Evolutionary conservation across 1,140 invertebrate species (phyloP).

Genomic region (Hycleus phaleratus): DNA sequence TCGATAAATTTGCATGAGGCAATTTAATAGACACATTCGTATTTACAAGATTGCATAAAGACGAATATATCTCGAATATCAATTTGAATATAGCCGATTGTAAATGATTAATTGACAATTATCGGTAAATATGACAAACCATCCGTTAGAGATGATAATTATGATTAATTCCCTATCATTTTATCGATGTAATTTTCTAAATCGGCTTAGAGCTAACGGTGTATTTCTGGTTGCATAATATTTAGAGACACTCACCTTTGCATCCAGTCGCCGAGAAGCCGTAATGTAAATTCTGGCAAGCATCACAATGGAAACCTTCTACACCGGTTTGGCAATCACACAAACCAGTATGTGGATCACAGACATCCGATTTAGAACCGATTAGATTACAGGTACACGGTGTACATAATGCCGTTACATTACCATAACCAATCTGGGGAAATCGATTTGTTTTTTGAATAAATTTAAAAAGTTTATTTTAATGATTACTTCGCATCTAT

Average conservation of each 20-base stretch:
- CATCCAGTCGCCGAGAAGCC: conserved; percentile 69
- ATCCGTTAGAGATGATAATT: no score
- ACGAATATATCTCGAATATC: no score
- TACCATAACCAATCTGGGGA: conserved; percentile 50
- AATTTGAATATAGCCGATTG: no score
- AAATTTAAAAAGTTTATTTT: not conserved
- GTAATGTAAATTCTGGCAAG: conserved; percentile 66
- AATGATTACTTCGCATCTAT: conserved; percentile 64
- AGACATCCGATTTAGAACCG: conserved; percentile 61
- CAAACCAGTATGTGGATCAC: conserved; percentile 67
- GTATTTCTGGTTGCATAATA: no score
- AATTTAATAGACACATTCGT: no score
- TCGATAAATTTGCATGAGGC: no score
- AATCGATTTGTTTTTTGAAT: not conserved
- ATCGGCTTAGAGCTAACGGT: no score
- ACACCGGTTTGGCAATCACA: conserved; percentile 70
- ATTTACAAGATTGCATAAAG: no score
- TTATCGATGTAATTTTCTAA: no score
- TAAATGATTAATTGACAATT: no score
- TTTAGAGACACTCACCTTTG: conserved; percentile 51
- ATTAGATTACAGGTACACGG: conserved; percentile 68
- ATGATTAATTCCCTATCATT: no score
- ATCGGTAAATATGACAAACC: no score
- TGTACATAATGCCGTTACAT: conserved; percentile 60
- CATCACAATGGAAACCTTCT: conserved; percentile 69